Base-by-base conservation (phyloP, 2,797 vertebrate species). In the Sebastes matsubarae region DNA sequence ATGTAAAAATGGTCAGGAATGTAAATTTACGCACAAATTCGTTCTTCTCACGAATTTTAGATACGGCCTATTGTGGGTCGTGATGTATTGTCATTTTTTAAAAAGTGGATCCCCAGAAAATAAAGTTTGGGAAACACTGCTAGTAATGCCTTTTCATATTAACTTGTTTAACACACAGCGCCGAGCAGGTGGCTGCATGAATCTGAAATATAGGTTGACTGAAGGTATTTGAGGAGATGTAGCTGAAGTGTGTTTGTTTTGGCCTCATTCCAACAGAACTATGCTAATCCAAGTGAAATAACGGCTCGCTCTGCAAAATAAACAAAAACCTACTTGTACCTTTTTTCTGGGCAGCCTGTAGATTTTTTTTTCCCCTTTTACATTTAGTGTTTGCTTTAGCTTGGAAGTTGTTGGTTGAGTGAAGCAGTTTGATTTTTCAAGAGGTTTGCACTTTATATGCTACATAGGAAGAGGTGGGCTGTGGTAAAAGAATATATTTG, bases 341-440 rank as follows among this genome's bases (percentile, higher is more conserved):
- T 27, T 38, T 79, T 59, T 78, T 75, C 8, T 46, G n/a, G 2
- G 27, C 59, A 55, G 38, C 58, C 34, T 60, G 63, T 32, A 55
- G 16, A 27, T 68, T 10, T 34, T 50, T 34, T 42, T 42, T 22
- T 1, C 16, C 42, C 18, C 27, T 9, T 68, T 60, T 36, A 69
- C 66, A 25, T 70, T 72, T 59, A 32, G 29, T 87, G 85, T 91
- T 92, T 92, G 79, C 80, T 88, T 90, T 79, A 83, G 52, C 64
- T 30, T 85, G 22, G 80, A 66, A 85, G 84, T 75, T 87, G 81
- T 81, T 80, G 61, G 72, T 78, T 72, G 77, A 88, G 61, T 78
- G 77, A 80, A 79, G 72, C 72, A 36, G 80, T 85, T 85, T 42
- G 57, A 80, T 79, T 77, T 86, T 68, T 83, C 32, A 54, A 79